Percentiles rank a stretch among this genome's conserved stretches.
Conservation (phyloP, 2,113 vertebrate genomes). For the Puffinus mauretanicus region DNA sequence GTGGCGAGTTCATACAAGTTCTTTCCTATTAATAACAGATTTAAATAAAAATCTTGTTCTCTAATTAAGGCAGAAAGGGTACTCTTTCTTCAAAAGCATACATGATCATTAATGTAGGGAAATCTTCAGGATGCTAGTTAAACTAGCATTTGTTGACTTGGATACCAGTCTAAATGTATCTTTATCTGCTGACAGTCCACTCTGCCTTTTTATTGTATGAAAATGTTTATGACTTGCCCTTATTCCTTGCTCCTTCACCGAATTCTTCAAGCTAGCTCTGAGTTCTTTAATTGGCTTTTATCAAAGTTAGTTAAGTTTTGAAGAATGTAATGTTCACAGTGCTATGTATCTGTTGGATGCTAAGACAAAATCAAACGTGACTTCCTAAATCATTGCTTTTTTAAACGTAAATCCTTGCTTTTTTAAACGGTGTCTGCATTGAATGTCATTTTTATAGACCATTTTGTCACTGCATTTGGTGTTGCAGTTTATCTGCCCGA, state of each 20-base stretch:
- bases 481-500: background rate
- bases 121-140: background rate
- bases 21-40: background rate
- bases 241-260: background rate
- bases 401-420: background rate
- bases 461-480: background rate
- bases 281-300: background rate
- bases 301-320: background rate
- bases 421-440: background rate
- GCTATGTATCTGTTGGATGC: background rate
- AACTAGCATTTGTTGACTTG: background rate
- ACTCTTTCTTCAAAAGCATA: background rate
- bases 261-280: background rate
- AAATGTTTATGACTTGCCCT: background rate
- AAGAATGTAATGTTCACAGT: background rate
- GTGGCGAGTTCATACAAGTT: background rate
- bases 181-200: background rate
- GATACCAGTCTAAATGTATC: background rate
- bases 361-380: background rate
- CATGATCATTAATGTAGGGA: background rate
- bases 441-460: background rate
- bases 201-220: background rate
- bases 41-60: background rate
- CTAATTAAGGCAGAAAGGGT: background rate
- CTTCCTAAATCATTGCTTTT: background rate